Conservation (phyloP, 2,888 invertebrate species). For the Drosophila monieri region DNA sequence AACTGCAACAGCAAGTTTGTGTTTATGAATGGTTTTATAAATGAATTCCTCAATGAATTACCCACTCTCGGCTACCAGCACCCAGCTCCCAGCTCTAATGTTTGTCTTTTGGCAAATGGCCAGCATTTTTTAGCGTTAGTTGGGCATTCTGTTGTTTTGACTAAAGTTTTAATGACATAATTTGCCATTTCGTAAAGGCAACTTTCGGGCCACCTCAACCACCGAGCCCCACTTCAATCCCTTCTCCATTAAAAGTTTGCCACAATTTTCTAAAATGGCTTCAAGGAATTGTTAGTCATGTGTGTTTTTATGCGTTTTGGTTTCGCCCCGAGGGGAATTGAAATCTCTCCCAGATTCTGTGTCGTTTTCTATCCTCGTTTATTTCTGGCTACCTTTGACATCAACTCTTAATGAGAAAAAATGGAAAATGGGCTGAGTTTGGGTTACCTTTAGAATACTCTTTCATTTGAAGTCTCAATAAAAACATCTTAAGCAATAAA, state of each 20-base stretch:
- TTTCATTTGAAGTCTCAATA: background rate
- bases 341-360: slow-evolving; percentile 6
- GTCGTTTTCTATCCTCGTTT: background rate
- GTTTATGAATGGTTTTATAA: slow-evolving; percentile 14
- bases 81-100: slow-evolving; percentile 1
- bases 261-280: slow-evolving; percentile 28
- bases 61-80: background rate
- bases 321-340: slow-evolving; percentile 3
- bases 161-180: slow-evolving; percentile 44
- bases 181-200: slow-evolving; percentile 24
- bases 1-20: slow-evolving; percentile 15
- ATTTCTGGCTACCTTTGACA: slow-evolving; percentile 10
- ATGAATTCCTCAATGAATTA: slow-evolving; percentile 20
- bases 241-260: slow-evolving; percentile 5
- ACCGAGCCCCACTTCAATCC: background rate
- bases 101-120: slow-evolving; percentile 9
- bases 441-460: background rate
- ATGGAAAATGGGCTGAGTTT: background rate
- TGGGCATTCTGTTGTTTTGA: slow-evolving; percentile 14
- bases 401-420: slow-evolving; percentile 6
- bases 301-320: slow-evolving; percentile 5
- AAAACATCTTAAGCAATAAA: background rate
- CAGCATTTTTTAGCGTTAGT: slow-evolving; percentile 14
- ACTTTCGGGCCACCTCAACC: background rate
- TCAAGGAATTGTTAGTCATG: slow-evolving; percentile 16